Conservation (phyloP, 2,888 invertebrate genomes). For the Odontothrips loti region DNA sequence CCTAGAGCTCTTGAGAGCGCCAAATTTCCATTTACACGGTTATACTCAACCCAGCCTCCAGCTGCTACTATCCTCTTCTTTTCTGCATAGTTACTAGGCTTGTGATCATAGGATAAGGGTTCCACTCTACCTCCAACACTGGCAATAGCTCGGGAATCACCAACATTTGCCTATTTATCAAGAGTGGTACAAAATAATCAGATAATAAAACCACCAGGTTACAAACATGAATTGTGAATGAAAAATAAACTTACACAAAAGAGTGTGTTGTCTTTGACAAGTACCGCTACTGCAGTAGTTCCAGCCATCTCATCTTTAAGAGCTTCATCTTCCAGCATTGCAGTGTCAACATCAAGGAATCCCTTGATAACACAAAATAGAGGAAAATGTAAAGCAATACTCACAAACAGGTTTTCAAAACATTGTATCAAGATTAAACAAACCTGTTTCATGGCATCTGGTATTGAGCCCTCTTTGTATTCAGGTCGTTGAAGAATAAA, state of each 20-base stretch:
- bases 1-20: constrained; percentile 94
- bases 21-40: constrained; percentile 96
- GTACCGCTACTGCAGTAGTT: constrained; percentile 83
- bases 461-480: constrained; percentile 77
- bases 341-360: constrained; percentile 86
- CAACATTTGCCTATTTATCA: constrained; percentile 76
- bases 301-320: constrained; percentile 91
- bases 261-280: constrained; percentile 77
- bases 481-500: constrained; percentile 77
- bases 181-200: neutral
- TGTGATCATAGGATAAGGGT: constrained; percentile 85
- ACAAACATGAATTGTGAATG: neutral
- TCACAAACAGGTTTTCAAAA: neutral
- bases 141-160: constrained; percentile 93
- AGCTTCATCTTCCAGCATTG: constrained; percentile 83
- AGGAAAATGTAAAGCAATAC: constrained; percentile 2
- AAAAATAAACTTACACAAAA: constrained; percentile 65
- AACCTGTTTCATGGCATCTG: constrained; percentile 78
- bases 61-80: constrained; percentile 84
- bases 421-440: constrained; percentile 38
- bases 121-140: constrained; percentile 75
- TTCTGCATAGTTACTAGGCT: constrained; percentile 87
- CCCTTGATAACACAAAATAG: constrained; percentile 52
- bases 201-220: neutral
- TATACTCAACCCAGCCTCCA: constrained; percentile 96